Evolutionary conservation across 2,888 invertebrate species (phyloP), one percentile per base, ranked within the genome.

Genomic region (Cheilosia grossa): DNA sequence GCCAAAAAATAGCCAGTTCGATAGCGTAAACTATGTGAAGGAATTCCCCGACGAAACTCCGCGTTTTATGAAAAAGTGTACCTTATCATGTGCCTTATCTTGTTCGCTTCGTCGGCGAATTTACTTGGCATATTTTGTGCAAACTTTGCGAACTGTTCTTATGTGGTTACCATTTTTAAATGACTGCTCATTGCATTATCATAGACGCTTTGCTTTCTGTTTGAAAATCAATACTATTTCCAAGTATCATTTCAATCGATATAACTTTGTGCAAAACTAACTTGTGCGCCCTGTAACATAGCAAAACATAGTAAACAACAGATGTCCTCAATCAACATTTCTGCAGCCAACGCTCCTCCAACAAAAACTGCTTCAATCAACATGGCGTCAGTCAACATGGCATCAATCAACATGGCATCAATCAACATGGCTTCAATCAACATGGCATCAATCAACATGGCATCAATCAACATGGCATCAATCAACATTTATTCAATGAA

Each of bases 171-270:
- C 37, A 13, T 13, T 37, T 37, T 37, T 13, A 10, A 37, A 37
- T 37, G 13, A 30, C 27, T n/a, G 27, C 5, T 24, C 47, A 37
- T 63, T 44, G 61, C 33, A 24, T 21, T 66, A 17, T 13, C 51
- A 64, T 63, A 21, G 37, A 37, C 64, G 37, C 24, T 51, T 64
- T 40, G 51, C 37, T 51, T 51, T 64, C 33, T 51, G 33, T 51
- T 51, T 53, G n/a, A 7, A 17, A 17, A 42, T 40, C 21, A n/a
- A 21, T 4, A 21, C 13, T 21, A 21, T 37, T 15, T 51, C 5
- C 49, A 21, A 17, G 21, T 19, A 2, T 15, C 2, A 24, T 15
- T 21, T 37, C 0, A 51, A 10, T 21, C 10, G 7, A 19, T 49
- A 19, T 49, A 13, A n/a, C 4, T 49, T 37, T 64, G 24, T 44